Evolutionary conservation across 2,113 vertebrate genomes (phyloP).

Genomic region (Dendropsophus ebraccatus): DNA sequence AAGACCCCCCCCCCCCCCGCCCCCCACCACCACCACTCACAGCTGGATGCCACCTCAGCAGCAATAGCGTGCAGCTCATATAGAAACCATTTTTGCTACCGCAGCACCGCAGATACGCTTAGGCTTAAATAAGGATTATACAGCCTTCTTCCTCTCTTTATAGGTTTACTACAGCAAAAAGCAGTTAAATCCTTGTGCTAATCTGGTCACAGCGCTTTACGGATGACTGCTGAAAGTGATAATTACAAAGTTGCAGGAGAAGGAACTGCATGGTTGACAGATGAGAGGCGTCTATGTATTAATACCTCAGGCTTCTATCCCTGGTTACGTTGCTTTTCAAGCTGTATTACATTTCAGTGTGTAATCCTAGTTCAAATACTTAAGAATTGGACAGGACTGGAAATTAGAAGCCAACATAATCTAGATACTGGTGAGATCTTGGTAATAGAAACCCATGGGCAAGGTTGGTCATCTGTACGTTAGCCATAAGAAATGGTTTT

Average conservation of each 20-base stretch:
- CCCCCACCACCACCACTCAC: not conserved
- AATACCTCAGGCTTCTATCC: not conserved
- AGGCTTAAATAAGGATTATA: conserved; percentile 47
- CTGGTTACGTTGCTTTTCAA: not conserved
- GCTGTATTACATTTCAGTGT: not conserved
- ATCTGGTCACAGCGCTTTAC: conserved; percentile 33
- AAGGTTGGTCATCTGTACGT: too few relatives aligned
- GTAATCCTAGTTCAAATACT: not conserved
- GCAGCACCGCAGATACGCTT: conserved; percentile 29
- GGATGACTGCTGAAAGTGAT: conserved; percentile 25
- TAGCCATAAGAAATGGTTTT: too few relatives aligned
- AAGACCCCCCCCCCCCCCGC: too few relatives aligned
- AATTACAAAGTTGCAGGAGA: conserved; percentile 17
- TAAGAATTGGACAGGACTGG: not conserved
- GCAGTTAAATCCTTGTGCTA: conserved; percentile 48
- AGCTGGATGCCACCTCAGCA: conserved; percentile 1
- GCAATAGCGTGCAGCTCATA: not conserved
- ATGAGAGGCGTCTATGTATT: not conserved
- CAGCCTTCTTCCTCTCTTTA: conserved; percentile 41
- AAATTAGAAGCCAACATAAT: not conserved
- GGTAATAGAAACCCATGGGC: too few relatives aligned
- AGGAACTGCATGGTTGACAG: not conserved
- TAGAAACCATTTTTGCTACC: conserved; percentile 21
- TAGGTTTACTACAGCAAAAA: conserved; percentile 48
- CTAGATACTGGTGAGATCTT: not conserved